Evolutionary conservation across 2,113 vertebrate genomes (phyloP).

Genomic region (Panurus biarmicus): DNA sequence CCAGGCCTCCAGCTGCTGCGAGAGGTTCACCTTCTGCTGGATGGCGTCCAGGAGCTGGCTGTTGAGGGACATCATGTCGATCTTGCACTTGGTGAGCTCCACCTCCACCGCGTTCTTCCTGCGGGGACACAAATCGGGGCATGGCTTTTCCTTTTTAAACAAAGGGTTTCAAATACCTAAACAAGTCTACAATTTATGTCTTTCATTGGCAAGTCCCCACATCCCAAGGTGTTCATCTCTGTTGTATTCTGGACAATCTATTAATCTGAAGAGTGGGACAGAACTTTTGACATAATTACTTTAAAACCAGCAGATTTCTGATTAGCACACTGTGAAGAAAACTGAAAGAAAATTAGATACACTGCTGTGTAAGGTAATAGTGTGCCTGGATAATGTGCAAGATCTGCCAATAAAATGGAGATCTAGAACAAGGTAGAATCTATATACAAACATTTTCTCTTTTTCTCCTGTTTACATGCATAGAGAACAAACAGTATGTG

Average conservation of each 20-base stretch:
- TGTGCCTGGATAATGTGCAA: not conserved
- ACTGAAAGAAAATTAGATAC: not conserved
- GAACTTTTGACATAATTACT: not conserved
- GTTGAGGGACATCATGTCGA: slow-evolving; percentile 97
- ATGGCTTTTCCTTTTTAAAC: not conserved
- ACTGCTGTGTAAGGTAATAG: not conserved
- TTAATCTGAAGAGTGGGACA: not conserved
- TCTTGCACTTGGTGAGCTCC: slow-evolving; percentile 93
- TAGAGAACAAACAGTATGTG: not conserved
- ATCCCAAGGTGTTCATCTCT: not conserved
- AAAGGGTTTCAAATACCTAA: not conserved
- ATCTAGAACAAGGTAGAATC: not conserved
- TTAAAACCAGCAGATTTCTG: not conserved
- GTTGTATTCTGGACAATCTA: not conserved
- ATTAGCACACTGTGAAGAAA: not conserved
- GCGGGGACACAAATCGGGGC: not conserved
- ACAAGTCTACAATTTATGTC: not conserved
- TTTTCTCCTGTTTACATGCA: not conserved
- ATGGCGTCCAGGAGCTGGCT: slow-evolving; percentile 95
- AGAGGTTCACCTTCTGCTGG: slow-evolving; percentile 97
- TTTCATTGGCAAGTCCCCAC: not conserved
- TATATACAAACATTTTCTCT: not conserved
- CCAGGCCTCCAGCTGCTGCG: slow-evolving; percentile 99
- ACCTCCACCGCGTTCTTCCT: slow-evolving; percentile 96
- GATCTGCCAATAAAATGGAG: not conserved